Percentiles rank a stretch among this genome's conserved stretches.
phyloP scores from a whole-genome alignment of 2,113 vertebrate species.

The Alectura lathami region DNA sequence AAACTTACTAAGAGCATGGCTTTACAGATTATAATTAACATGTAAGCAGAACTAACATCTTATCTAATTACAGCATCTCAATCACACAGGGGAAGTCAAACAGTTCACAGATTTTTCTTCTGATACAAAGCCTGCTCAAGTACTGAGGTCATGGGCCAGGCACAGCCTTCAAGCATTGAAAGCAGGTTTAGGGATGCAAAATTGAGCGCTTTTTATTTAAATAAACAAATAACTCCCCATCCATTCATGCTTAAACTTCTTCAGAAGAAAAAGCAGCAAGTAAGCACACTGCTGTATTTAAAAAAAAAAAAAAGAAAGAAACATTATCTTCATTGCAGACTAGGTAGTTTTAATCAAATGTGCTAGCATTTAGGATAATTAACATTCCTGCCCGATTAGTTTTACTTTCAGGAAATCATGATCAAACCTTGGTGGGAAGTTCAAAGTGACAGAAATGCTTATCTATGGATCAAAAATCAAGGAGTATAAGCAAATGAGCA shows the following conservation, averaged over 20 bases:
- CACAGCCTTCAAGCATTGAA: neutral
- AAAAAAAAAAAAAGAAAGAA: neutral
- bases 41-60: neutral
- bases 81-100: neutral
- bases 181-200: neutral
- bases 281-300: neutral
- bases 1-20: neutral
- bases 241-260: neutral
- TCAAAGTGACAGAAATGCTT: neutral
- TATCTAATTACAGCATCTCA: neutral
- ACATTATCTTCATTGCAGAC: neutral
- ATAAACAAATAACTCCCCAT: neutral
- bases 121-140: neutral
- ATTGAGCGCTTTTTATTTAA: neutral
- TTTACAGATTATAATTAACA: neutral
- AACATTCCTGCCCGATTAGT: neutral
- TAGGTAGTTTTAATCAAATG: neutral
- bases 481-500: neutral
- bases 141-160: neutral
- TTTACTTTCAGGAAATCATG: neutral
- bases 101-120: neutral
- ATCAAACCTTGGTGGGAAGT: neutral
- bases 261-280: neutral
- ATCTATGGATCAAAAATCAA: neutral
- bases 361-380: neutral